Evolutionary conservation across 2,113 vertebrate genomes (phyloP), one percentile per base, ranked within the genome.

Genomic region (Leptocoma aspasia): DNA sequence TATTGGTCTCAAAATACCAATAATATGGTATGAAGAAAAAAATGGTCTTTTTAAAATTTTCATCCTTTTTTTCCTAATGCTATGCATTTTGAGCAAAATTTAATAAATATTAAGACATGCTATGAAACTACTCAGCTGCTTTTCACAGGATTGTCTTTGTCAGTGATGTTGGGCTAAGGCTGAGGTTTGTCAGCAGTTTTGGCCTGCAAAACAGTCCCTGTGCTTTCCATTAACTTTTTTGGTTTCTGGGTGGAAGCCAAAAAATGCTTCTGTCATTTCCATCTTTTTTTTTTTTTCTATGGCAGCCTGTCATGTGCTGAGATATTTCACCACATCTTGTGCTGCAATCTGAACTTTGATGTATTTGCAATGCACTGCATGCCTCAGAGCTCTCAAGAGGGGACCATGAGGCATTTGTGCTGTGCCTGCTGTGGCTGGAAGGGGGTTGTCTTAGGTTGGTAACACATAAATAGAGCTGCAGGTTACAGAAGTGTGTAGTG

Each of bases 41-140:
- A 44, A 49, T 4, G 6, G 3, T 13, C 0, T 30, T 24, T 52
- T 1, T 0, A 0, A 19, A 0, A 31, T 70, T 77, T 63, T 39
- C 21, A 33, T 68, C 9, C 15, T 68, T 84, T 86, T 84, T 88
- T 28, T 89, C 6, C 49, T 66, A 63, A 39, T 45, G 20, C 28
- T 64, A 13, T 64, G 7, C 4, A 37, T 68, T 81, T 82, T 79
- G 9, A 78, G 20, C 9, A 90, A 82, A 79, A 70, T 49, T 39
- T 44, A 53, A 18, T 70, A 54, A 57, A 27, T 53, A 3, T 57
- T 65, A 45, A 80, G 37, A 41, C 19, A n/a, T 27, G 6, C 60
- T 27, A 64, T 52, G 33, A 45, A 86, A 91, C 47, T 50, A 35
- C 42, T 69, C n/a, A 26, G 39, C 42, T 73, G 14, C 16, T 37